A percentile compares a stretch with the other conserved stretches of the same genome.
Evolutionary conservation across 2,888 invertebrate species (phyloP).

Genomic region (Drosophila picticornis): DNA sequence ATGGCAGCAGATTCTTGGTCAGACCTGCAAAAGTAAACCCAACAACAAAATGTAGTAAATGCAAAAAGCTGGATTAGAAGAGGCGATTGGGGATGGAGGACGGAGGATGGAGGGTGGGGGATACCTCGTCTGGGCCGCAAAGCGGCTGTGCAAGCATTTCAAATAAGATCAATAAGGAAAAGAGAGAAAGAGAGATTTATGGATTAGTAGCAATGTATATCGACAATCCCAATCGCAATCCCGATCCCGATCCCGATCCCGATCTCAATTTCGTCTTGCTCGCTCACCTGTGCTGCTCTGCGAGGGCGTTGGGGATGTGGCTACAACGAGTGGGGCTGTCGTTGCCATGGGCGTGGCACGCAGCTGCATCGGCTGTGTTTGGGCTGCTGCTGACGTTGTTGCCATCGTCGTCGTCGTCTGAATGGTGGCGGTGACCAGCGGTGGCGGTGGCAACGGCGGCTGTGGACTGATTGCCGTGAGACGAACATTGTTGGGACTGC

Average conservation of each 20-base stretch:
- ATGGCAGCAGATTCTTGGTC: conserved; percentile 91
- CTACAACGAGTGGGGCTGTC: conserved; percentile 68
- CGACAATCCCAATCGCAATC: background rate
- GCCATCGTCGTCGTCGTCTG: conserved; percentile 44
- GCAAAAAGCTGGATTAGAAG: background rate
- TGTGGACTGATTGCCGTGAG: conserved; percentile 52
- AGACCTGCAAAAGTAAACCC: conserved; percentile 77
- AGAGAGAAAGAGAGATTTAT: conserved; percentile 13
- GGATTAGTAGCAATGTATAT: background rate
- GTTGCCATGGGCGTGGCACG: conserved; percentile 51
- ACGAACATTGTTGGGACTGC: conserved; percentile 44
- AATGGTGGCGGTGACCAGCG: conserved; percentile 7
- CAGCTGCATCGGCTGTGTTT: conserved; percentile 50
- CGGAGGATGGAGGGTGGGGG: background rate
- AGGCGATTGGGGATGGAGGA: background rate
- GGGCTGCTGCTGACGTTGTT: conserved; percentile 47
- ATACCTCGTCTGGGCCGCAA: conserved; percentile 73
- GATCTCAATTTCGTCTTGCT: background rate
- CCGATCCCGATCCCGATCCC: background rate
- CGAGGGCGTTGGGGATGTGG: conserved; percentile 89
- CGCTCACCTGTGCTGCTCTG: conserved; percentile 87
- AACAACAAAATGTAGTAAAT: background rate
- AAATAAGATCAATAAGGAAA: conserved; percentile 1
- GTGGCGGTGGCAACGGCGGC: conserved; percentile 19
- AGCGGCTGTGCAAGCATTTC: conserved; percentile 67